These are phyloP conservation scores for Chrysopa pallens DNA, from an alignment of 1,140 invertebrate species.

Conservation along the genomic window DNA sequence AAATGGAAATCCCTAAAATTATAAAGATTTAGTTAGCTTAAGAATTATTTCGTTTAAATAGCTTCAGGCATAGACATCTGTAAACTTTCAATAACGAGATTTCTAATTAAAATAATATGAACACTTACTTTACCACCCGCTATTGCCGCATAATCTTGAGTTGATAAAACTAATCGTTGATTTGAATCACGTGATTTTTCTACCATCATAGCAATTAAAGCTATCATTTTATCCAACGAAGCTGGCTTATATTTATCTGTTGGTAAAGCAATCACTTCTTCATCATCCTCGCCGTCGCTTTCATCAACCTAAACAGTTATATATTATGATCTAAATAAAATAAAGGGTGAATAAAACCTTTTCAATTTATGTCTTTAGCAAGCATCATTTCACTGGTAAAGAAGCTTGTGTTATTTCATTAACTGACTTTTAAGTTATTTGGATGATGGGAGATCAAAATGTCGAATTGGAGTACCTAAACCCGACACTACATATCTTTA, in stretches of 20 bases:
- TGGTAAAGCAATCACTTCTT: slow-evolving; percentile 43
- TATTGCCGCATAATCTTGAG: slow-evolving; percentile 63
- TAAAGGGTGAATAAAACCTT: no score
- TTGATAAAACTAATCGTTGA: slow-evolving; percentile 52
- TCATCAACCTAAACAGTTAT: slow-evolving; percentile 29
- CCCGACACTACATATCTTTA: no score
- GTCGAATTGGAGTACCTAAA: no score
- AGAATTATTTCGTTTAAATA: no score
- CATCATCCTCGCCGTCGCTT: slow-evolving; percentile 68
- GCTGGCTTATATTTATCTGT: slow-evolving; percentile 68
- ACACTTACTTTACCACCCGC: slow-evolving; percentile 59
- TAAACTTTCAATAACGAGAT: no score
- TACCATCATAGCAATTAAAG: slow-evolving; percentile 68
- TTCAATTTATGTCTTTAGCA: no score
- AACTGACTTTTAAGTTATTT: no score
- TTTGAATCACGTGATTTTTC: slow-evolving; percentile 68
- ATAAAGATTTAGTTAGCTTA: slow-evolving; percentile 5
- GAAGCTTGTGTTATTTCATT: no score
- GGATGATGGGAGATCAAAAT: no score
- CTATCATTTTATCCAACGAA: slow-evolving; percentile 92
- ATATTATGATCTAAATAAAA: no score
- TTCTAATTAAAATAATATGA: neutral
- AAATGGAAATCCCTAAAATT: slow-evolving; percentile 68
- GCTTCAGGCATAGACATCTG: no score
- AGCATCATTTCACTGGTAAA: no score